Base-by-base conservation (phyloP, 2,797 vertebrate genomes). In the Sardinella longiceps region DNA sequence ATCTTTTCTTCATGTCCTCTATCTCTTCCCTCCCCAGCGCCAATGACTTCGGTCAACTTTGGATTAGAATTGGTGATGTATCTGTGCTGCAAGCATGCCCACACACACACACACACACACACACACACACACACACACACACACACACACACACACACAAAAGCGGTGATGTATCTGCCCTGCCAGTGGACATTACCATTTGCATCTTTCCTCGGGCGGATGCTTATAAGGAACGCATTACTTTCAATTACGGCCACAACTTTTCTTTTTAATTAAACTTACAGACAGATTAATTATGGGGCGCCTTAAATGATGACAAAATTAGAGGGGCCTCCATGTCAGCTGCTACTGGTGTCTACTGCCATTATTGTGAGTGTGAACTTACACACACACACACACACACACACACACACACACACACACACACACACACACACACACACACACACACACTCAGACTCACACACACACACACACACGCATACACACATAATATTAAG, bases 191-290 rank as follows among this genome's bases (percentile, higher is more conserved):
- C 91, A 94, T 94, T 94, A 95, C 88, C 85, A 9, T 88, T 90
- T 85, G 87, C 91, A 94, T 93, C 91, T 90, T 90, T 95, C 92
- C 92, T 88, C 83, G 12, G 63, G 9, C 2, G 83, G 86, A 86
- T 70, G 80, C 90, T 91, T 91, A 81, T 90, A 63, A 87, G 90
- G 90, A 90, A 86, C 89, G 81, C 90, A 94, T 93, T 94, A 90
- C 90, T 92, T 95, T 94, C 93, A 93, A 94, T 96, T 96, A 93
- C 91, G 84, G 90, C 88, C 90, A 89, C 92, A 94, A 94, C 94
- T 94, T 94, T 94, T 94, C 91, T 92, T 92, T 95, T 95, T 95
- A 96, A 96, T 95, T 94, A 94, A 95, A 95, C 74, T 90, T 92
- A 92, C 90, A 89, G 91, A 87, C 91, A 92, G 92, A 95, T 95